Evolutionary conservation across 2,888 invertebrate species (phyloP), one percentile per base, ranked within the genome.

Genomic region (Synergus laeviventris): DNA sequence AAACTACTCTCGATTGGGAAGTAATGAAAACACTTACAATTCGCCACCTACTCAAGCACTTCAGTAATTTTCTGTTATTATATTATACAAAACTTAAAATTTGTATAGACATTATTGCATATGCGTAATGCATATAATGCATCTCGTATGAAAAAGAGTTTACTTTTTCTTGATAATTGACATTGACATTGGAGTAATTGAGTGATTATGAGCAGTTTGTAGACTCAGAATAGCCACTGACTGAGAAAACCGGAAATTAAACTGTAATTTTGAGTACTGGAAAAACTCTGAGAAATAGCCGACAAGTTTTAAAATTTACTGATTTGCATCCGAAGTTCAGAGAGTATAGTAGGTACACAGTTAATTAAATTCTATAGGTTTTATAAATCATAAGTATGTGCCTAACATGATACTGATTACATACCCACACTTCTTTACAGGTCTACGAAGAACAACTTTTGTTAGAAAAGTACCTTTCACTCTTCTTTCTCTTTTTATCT

Each of bases 381-480:
- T n/a, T 49, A 49, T 70, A 70, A 70, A 70, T 36, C 31, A 70
- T 70, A 70, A 70, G 31, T 49, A 31, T 45, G 45, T 70, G 45
- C 49, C 49, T 24, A 49, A 42, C 70, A 49, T 36, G 70, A 70
- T 31, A 31, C 24, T 36, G 49, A 36, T 60, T 62, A 38, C 39
- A 42, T 45, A 18, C 42, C 21, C 18, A 66, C 9, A 74, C 74
- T 60, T 78, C 78, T 64, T 76, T 81, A 73, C 77, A 62, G 74
- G 60, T 42, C 61, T 66, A 59, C 76, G 59, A 24, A 42, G 76
- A 78, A 76, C 61, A 77, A 76, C 73, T 75, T 79, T 78, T 73
- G 78, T 21, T 70, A 59, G 74, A 74, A 77, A 76, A 79, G 77
- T 77, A 79, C 81, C 81, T 82, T 82, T 81, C 79, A 79, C 82